Percentiles rank a stretch among this genome's conserved stretches.
Evolutionary conservation across 2,113 vertebrate genomes (phyloP).

Genomic region (Bos javanicus): DNA sequence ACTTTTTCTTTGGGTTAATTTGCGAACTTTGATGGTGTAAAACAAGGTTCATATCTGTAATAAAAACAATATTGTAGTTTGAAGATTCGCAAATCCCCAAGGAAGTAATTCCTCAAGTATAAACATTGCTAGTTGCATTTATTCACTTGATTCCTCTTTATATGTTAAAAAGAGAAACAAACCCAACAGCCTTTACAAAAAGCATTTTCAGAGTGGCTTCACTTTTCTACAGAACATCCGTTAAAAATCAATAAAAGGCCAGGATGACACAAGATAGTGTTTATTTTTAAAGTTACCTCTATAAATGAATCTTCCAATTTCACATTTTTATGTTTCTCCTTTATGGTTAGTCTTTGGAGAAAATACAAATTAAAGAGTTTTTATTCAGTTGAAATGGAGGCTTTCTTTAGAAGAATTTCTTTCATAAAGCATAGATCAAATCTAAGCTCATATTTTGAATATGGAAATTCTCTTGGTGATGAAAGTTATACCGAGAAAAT

Average conservation of each 20-base stretch:
- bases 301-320: slow-evolving; percentile 66
- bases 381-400: slow-evolving; percentile 68
- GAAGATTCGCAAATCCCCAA: background rate
- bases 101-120: background rate
- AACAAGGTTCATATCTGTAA: background rate
- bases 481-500: slow-evolving; percentile 76
- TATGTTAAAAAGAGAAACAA: background rate
- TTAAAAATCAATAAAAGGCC: background rate
- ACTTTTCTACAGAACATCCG: background rate
- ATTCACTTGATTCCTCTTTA: background rate
- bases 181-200: background rate
- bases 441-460: slow-evolving; percentile 68
- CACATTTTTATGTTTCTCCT: slow-evolving; percentile 53
- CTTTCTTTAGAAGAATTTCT: slow-evolving; percentile 59
- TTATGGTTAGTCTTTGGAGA: slow-evolving; percentile 71
- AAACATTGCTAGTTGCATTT: background rate
- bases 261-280: background rate
- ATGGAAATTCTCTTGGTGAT: slow-evolving; percentile 74
- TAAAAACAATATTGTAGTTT: background rate
- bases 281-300: slow-evolving; percentile 73
- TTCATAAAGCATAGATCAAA: slow-evolving; percentile 71
- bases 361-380: slow-evolving; percentile 69
- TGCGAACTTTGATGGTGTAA: background rate
- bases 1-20: background rate
- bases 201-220: background rate